Evolutionary conservation across 2,797 vertebrate species (phyloP).

Genomic region (Echeneis naucrates): DNA sequence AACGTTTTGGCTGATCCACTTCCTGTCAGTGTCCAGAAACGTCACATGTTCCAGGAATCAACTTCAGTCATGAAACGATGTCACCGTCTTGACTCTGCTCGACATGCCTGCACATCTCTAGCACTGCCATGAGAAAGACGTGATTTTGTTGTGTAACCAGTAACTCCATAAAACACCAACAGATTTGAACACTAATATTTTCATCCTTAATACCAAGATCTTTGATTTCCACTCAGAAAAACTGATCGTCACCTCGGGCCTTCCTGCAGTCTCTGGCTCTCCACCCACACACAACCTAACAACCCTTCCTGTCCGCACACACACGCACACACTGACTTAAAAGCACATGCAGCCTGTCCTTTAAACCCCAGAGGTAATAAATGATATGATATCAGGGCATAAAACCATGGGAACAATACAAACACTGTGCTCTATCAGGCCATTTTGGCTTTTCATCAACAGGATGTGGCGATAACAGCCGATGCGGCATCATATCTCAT

Average conservation of each 20-base stretch:
- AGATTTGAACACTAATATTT: no score
- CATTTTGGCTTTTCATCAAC: conserved; percentile 7
- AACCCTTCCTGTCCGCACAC: not conserved
- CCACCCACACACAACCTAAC: not conserved
- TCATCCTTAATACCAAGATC: no score
- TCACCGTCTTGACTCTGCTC: no score
- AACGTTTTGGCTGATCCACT: no score
- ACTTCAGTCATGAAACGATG: no score
- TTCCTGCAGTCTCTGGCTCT: not conserved
- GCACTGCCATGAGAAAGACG: no score
- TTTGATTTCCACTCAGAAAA: no score
- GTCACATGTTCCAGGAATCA: no score
- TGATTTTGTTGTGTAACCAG: no score
- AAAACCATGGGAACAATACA: conserved; percentile 67
- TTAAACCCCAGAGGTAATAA: conserved; percentile 51
- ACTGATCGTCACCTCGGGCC: not conserved
- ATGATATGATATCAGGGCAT: conserved; percentile 19
- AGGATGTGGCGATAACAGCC: not conserved
- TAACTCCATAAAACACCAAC: no score
- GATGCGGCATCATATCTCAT: not conserved
- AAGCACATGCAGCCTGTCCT: conserved; percentile 31
- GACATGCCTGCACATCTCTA: no score
- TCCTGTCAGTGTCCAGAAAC: no score
- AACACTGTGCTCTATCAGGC: conserved; percentile 40
- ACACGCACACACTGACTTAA: not conserved